A percentile compares a stretch with the other conserved stretches of the same genome.
Evolutionary conservation across 2,888 invertebrate species (phyloP).

Genomic region (Meteorus cinctellus): DNA sequence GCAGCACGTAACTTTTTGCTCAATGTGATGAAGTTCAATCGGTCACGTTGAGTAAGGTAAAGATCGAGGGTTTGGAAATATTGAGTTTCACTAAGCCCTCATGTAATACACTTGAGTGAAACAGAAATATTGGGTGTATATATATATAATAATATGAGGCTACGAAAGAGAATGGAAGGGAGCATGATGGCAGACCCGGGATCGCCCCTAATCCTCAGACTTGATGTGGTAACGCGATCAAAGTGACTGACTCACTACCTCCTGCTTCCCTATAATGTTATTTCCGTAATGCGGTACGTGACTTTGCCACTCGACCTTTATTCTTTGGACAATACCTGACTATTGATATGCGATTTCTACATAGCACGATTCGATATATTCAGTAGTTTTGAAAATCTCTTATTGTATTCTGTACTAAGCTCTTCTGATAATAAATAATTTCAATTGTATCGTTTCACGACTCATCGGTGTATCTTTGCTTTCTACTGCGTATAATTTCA

Average conservation of each 20-base stretch:
- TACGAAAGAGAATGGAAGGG: conserved; percentile 5
- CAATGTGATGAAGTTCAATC: conserved; percentile 40
- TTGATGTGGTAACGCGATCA: conserved; percentile 65
- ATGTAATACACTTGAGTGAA: not conserved
- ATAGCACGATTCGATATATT: too few species aligned
- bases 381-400: too few species aligned
- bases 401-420: too few species aligned
- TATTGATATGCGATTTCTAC: not conserved
- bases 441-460: not conserved
- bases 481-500: not conserved
- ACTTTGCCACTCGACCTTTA: conserved; percentile 4
- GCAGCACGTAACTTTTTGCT: conserved; percentile 40
- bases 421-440: not conserved
- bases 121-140: conserved; percentile 28
- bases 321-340: conserved; percentile 9
- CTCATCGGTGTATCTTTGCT: not conserved
- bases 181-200: conserved; percentile 43
- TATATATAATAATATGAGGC: not conserved
- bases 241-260: conserved; percentile 57
- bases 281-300: conserved; percentile 17
- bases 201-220: conserved; percentile 60
- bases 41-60: conserved; percentile 28
- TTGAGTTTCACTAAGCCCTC: conserved; percentile 36
- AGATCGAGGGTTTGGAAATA: conserved; percentile 38
- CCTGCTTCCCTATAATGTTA: conserved; percentile 36